These are phyloP conservation scores for Caenorhabditis wallacei DNA, from an alignment of 2,888 invertebrate genomes.

Conservation along the genomic window DNA sequence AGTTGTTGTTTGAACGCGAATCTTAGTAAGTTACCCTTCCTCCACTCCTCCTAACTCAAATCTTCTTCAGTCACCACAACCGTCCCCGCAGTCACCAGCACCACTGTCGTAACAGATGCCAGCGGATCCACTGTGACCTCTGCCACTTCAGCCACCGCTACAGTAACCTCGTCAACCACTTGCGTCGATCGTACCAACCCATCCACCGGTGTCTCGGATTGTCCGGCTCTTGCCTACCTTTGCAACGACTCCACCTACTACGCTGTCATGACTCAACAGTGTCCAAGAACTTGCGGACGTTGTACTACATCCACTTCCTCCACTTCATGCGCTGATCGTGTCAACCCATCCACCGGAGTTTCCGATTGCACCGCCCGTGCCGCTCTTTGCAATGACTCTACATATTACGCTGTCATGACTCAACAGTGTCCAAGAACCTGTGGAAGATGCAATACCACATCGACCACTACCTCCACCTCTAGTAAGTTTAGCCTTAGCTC, in stretches of 20 bases:
- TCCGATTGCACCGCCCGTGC: constrained; percentile 59
- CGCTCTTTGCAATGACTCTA: constrained; percentile 58
- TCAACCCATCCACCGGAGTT: constrained; percentile 49
- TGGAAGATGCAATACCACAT: constrained; percentile 59
- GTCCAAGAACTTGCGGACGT: constrained; percentile 66
- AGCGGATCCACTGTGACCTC: constrained; percentile 4
- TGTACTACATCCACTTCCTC: constrained; percentile 46
- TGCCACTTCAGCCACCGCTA: constrained; percentile 3
- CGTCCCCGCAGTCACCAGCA: constrained; percentile 20
- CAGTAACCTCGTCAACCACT: constrained; percentile 40
- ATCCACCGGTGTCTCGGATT: constrained; percentile 66
- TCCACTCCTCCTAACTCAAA: neutral
- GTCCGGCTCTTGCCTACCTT: constrained; percentile 52
- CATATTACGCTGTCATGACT: constrained; percentile 64
- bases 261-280: constrained; percentile 65
- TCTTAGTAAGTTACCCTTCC: neutral
- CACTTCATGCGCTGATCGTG: constrained; percentile 39
- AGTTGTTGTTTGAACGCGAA: too few relatives aligned
- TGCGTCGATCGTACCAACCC: constrained; percentile 65
- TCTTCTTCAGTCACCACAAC: constrained; percentile 24
- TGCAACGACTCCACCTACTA: constrained; percentile 67
- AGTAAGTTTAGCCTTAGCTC: constrained; percentile 40
- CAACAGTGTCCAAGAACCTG: constrained; percentile 64
- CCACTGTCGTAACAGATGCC: constrained; percentile 23
- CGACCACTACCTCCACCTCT: constrained; percentile 45